phyloP scores from a whole-genome alignment of 2,113 vertebrate genomes.

The Acrocephalus arundinaceus region DNA sequence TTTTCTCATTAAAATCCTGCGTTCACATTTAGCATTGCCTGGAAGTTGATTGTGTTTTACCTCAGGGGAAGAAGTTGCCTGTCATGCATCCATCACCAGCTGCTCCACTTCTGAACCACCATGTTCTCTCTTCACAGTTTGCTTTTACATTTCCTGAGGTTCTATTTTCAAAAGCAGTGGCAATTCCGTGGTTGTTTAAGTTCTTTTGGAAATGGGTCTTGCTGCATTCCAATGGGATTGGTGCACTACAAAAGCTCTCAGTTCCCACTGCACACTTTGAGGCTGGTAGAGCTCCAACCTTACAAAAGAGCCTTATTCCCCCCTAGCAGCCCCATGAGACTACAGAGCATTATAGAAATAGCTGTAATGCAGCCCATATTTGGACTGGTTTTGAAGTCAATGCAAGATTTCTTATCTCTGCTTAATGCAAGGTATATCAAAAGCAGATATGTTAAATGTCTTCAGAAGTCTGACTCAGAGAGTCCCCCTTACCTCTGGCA shows the following conservation, averaged over 20 bases:
- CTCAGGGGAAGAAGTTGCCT: background rate
- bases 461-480: background rate
- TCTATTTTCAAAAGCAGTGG: background rate
- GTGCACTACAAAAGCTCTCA: background rate
- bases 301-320: background rate
- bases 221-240: background rate
- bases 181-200: background rate
- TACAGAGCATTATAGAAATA: background rate
- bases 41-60: background rate
- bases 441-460: background rate
- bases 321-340: background rate
- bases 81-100: background rate
- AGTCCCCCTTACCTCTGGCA: background rate
- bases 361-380: background rate
- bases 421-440: background rate
- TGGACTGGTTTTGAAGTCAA: background rate
- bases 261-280: background rate
- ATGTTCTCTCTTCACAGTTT: background rate
- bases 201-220: background rate
- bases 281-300: background rate
- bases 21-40: background rate
- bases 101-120: background rate
- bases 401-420: background rate
- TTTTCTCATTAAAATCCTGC: background rate
- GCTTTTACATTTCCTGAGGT: background rate